Evolutionary conservation across 1,140 invertebrate species (phyloP), one percentile per base, ranked within the genome.

Genomic region (Drosophila pseudoananassae): DNA sequence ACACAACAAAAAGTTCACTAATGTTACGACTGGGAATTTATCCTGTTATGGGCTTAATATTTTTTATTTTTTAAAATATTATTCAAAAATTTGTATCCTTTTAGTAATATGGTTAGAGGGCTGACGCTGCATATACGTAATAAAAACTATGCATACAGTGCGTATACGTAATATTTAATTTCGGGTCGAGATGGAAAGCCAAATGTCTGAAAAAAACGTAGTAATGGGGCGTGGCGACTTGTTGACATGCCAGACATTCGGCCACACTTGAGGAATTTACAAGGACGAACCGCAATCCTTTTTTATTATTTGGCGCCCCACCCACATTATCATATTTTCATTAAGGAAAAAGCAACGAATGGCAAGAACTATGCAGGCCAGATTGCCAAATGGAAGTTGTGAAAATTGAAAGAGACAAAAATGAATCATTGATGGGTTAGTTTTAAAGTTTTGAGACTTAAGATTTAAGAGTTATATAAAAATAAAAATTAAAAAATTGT

Each of bases 261-360:
- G 45, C 57, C 64, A 68, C 57, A 52, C 57, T 68, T 68, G 36
- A 61, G 64, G 47, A 68, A 68, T 61, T 61, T 52, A 29, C 29
- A 52, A 43, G 49, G 49, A 36, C 31, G 46, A 65, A 51, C 64
- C 38, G 45, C 43, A 33, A 50, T 50, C 61, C 46, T 43, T 65
- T 63, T 23, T 15, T 10, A 3, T 10, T 10, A 10, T 33, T 33
- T 36, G 10, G 33, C 10, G 33, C 9, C 23, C 8, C 17, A 7
- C 53, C 58, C 27, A 43, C 64, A 68, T 61, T 68, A 68, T 58
- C 66, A 68, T 51, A 58, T 78, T 78, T 78, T 78, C 57, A 73
- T 78, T 78, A 68, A 55, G 59, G 55, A 73, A 66, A 78, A 73
- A 78, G 76, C 61, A 55, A 52, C 33, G 33, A 36, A 36, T 36